phyloP scores from a whole-genome alignment of 2,113 vertebrate genomes.

The Aegithalos caudatus region DNA sequence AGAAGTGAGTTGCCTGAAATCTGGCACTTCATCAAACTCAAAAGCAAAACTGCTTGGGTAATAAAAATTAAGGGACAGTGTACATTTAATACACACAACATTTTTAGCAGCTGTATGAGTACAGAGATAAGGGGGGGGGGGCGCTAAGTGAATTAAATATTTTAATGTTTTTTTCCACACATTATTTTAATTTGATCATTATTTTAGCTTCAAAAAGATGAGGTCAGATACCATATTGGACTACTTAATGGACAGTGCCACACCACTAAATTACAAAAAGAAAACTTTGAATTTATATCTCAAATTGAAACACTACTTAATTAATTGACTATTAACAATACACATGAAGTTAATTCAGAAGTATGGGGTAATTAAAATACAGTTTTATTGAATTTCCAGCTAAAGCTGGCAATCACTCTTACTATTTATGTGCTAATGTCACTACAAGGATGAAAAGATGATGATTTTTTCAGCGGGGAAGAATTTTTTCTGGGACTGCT shows the following conservation, averaged over 20 bases:
- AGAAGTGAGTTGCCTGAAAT: neutral
- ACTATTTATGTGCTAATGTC: neutral
- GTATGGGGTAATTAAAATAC: constrained; percentile 23
- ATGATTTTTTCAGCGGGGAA: neutral
- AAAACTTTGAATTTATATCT: constrained; percentile 1
- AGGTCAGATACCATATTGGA: neutral
- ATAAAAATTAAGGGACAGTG: neutral
- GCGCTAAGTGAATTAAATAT: neutral
- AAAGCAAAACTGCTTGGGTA: neutral
- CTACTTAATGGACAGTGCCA: neutral
- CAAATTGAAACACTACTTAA: neutral
- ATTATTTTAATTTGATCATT: neutral
- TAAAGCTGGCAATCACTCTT: neutral
- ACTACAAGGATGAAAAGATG: neutral
- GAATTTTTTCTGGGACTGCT: neutral
- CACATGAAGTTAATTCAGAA: constrained; percentile 26
- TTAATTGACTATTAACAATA: constrained; percentile 35
- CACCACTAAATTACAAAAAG: constrained; percentile 7
- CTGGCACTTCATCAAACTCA: neutral
- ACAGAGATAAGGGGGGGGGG: fast-evolving
- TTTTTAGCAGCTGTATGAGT: neutral
- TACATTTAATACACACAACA: neutral
- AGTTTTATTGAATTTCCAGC: constrained; percentile 20
- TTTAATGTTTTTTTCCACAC: fast-evolving
- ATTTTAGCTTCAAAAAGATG: neutral